Base-by-base conservation (phyloP, 2,888 invertebrate genomes). In the Mermis nigrescens region DNA sequence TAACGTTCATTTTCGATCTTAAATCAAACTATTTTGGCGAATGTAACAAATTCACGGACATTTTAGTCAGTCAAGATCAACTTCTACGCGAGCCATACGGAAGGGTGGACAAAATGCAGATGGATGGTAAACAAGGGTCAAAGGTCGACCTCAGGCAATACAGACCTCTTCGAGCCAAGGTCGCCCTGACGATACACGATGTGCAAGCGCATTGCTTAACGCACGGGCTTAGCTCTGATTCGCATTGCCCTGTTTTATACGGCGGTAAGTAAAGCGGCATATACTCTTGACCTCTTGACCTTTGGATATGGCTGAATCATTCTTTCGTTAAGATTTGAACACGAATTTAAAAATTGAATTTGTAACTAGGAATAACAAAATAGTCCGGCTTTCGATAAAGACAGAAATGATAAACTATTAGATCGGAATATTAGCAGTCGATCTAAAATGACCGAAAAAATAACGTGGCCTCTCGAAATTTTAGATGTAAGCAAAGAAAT, bases 11-110 rank as follows among this genome's bases (percentile, higher is more conserved):
- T 31, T 60, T 71, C 61, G 64, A 66, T 58, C 68, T 76, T 46
- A 70, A 83, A 79, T 94, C 98, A 76, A 95, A 95, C 71, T 88
- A 95, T 65, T 90, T 98, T 73, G 95, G 95, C 0, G 91, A 90
- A 74, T 87, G 91, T 77, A 92, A 95, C 75, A 81, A 80, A 28
- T 91, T 91, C 70, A 86, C 86, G 0, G 91, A 92, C 68, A 90
- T 91, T 85, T 66, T 66, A 57, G 55, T 60, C 53, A 3, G 57
- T 54, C 3, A 31, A 19, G 15, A 26, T 19, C 53, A 62, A 31
- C 2, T n/a, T 2, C 26, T 57, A 22, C 2, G 22, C 3, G 3
- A 24, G 1, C 2, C n/a, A 19, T 51, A 32, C 46, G 57, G 57
- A 4, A 22, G 2, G 24, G 31, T 32, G n/a, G 7, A 12, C 12